Percentiles rank a stretch among this genome's conserved stretches.
phyloP scores from a whole-genome alignment of 2,888 invertebrate species.

The Amiota minor region DNA sequence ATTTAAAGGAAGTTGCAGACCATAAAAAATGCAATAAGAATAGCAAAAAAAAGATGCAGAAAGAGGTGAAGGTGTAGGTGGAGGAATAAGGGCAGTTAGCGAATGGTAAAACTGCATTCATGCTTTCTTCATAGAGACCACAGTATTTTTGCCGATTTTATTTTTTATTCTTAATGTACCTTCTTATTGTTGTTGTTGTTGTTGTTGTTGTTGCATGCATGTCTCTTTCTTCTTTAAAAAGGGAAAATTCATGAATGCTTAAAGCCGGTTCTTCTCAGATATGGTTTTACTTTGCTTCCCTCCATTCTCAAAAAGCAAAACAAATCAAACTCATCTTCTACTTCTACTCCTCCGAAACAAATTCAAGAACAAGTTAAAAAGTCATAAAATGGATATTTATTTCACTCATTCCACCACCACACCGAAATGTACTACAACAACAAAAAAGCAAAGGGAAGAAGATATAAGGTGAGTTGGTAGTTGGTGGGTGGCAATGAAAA shows the following conservation, averaged over 20 bases:
- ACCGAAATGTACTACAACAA: conserved; percentile 31
- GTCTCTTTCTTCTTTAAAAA: too few species aligned
- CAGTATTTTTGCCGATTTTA: too few species aligned
- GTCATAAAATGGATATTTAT: conserved; percentile 65
- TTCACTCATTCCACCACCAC: conserved; percentile 59
- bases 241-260: too few species aligned
- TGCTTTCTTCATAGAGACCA: too few species aligned
- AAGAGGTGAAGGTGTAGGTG: not conserved
- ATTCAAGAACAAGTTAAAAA: conserved; percentile 60
- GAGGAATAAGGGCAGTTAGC: not conserved
- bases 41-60: not conserved
- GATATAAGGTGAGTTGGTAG: not conserved
- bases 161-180: too few species aligned
- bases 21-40: conserved; percentile 46
- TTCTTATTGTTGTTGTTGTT: too few species aligned
- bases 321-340: not conserved
- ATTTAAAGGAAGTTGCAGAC: conserved; percentile 53
- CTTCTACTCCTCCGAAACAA: not conserved
- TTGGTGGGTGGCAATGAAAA: conserved; percentile 36
- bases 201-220: too few species aligned
- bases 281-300: too few species aligned
- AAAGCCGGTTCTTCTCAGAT: too few species aligned
- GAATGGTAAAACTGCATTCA: too few species aligned
- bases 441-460: not conserved
- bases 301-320: not conserved